Evolutionary conservation across 1,140 invertebrate genomes (phyloP).

Genomic region (Pararge aegeria): DNA sequence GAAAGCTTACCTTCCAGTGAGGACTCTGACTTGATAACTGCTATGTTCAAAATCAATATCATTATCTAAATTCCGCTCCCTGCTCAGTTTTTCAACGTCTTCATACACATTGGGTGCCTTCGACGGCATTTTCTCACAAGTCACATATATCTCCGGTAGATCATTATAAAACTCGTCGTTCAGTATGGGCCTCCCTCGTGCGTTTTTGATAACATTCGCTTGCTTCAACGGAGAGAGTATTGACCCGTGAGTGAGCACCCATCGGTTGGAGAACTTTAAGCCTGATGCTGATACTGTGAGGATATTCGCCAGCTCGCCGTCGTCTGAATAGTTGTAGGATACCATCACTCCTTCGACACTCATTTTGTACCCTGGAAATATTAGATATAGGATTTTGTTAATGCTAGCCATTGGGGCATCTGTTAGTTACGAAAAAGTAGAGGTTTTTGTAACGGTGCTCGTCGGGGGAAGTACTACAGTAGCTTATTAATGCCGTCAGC

Average conservation of each 20-base stretch:
- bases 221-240: slow-evolving; percentile 71
- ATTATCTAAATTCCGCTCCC: slow-evolving; percentile 45
- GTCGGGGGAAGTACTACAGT: too few species aligned
- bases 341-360: slow-evolving; percentile 67
- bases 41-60: slow-evolving; percentile 56
- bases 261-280: slow-evolving; percentile 74
- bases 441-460: too few species aligned
- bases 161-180: slow-evolving; percentile 67
- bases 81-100: slow-evolving; percentile 48
- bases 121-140: slow-evolving; percentile 51
- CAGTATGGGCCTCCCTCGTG: slow-evolving; percentile 57
- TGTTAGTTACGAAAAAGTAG: too few species aligned
- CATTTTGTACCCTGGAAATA: slow-evolving; percentile 47
- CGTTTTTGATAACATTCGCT: slow-evolving; percentile 52
- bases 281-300: slow-evolving; percentile 75
- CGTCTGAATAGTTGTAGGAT: slow-evolving; percentile 67
- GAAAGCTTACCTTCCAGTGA: slow-evolving; percentile 56
- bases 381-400: too few species aligned
- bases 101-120: slow-evolving; percentile 45
- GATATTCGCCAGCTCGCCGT: slow-evolving; percentile 61
- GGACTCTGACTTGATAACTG: slow-evolving; percentile 62
- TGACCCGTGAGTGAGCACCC: slow-evolving; percentile 80
- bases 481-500: too few species aligned
- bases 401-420: too few species aligned
- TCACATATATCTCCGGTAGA: slow-evolving; percentile 68